Evolutionary conservation across 2,888 invertebrate genomes (phyloP).

Genomic region (Drosophila algonquin): DNA sequence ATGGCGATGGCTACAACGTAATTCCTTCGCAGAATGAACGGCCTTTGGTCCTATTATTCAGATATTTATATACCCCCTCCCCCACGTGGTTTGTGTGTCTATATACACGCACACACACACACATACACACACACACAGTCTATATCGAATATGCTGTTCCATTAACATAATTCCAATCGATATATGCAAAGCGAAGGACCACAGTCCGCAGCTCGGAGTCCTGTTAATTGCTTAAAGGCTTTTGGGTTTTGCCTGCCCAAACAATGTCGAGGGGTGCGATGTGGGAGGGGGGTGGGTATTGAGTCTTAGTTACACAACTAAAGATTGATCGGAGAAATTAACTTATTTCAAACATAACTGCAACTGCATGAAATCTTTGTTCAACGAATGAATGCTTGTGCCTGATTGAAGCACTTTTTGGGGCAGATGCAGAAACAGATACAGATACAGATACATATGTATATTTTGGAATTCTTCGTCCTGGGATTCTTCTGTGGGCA

Average conservation of each 20-base stretch:
- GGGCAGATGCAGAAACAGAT: not conserved
- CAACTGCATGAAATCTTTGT: not conserved
- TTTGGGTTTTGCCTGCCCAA: not conserved
- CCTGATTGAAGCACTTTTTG: not conserved
- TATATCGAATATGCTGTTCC: constrained; percentile 15
- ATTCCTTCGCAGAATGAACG: not conserved
- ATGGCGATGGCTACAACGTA: not conserved
- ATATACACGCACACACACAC: constrained; percentile 8
- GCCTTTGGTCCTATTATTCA: constrained; percentile 34
- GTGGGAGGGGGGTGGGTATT: no score
- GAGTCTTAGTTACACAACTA: not conserved
- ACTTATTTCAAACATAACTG: not conserved
- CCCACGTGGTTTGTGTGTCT: not conserved
- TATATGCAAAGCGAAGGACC: constrained; percentile 5
- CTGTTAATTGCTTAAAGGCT: constrained; percentile 26
- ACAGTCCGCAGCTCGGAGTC: not conserved
- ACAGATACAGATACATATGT: not conserved
- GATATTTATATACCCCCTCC: constrained; percentile 12
- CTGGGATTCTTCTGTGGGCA: not conserved
- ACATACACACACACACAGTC: no score
- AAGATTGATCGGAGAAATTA: not conserved
- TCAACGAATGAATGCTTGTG: no score
- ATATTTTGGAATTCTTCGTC: not conserved
- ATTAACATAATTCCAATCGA: constrained; percentile 41
- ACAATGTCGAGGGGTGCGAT: no score